These are phyloP conservation scores for Drosophila colorata DNA, from an alignment of 2,888 invertebrate species.

Conservation along the genomic window DNA sequence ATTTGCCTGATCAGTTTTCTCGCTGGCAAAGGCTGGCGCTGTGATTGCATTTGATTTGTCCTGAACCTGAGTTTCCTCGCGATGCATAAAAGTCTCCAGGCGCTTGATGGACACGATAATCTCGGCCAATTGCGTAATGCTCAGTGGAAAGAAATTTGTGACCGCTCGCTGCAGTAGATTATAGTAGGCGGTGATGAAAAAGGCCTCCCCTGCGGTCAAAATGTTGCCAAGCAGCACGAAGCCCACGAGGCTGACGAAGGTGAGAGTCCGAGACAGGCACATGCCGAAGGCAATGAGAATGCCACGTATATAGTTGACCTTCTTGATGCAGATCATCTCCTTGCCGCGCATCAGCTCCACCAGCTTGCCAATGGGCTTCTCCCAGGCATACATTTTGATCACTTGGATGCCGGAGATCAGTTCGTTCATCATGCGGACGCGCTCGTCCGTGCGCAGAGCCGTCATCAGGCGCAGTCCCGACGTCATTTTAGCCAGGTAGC, in stretches of 20 bases:
- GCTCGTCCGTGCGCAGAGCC: conserved; percentile 93
- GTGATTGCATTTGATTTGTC: conserved; percentile 62
- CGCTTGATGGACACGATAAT: conserved; percentile 87
- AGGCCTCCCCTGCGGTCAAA: conserved; percentile 93
- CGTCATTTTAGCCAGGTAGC: conserved; percentile 91
- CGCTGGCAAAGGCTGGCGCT: conserved; percentile 16
- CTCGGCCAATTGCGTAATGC: conserved; percentile 88
- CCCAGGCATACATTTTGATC: conserved; percentile 98
- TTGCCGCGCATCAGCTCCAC: conserved; percentile 88
- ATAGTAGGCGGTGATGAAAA: conserved; percentile 94
- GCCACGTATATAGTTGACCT: conserved; percentile 91
- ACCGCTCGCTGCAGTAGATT: conserved; percentile 93
- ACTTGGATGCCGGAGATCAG: conserved; percentile 94
- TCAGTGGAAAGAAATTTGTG: conserved; percentile 94
- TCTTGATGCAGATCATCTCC: conserved; percentile 88
- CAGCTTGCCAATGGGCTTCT: conserved; percentile 92
- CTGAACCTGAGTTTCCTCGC: conserved; percentile 85
- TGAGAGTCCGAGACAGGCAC: conserved; percentile 93
- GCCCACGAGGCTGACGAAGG: conserved; percentile 93
- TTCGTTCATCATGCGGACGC: conserved; percentile 96
- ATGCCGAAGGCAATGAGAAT: conserved; percentile 92
- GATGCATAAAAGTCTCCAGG: conserved; percentile 87
- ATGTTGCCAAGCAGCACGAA: conserved; percentile 89
- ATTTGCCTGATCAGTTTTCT: conserved; percentile 34
- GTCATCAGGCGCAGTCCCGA: conserved; percentile 88